phyloP scores from a whole-genome alignment of 1,140 invertebrate genomes.

The Teleogryllus occipitalis region DNA sequence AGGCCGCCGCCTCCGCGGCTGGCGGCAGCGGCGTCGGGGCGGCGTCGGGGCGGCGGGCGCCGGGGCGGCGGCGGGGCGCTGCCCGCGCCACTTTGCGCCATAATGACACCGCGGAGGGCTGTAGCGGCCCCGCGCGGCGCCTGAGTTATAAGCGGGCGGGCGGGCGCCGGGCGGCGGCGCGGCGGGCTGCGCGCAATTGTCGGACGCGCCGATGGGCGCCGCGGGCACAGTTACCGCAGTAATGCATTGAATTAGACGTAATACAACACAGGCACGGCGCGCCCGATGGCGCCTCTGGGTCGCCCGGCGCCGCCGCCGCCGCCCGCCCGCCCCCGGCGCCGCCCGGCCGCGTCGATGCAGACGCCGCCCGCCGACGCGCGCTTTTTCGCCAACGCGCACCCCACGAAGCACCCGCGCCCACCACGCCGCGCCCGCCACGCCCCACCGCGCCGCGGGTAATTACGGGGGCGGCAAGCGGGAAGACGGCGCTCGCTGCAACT shows the following conservation, averaged over 20 bases:
- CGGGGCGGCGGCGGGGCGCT: not conserved
- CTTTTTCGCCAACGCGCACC: not conserved
- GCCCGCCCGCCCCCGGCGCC: too few relatives aligned
- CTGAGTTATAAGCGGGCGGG: slow-evolving; percentile 2
- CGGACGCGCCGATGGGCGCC: slow-evolving; percentile 1
- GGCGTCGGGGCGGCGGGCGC: too few relatives aligned
- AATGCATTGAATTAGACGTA: slow-evolving; percentile 5
- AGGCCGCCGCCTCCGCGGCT: too few relatives aligned
- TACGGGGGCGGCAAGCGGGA: not conserved
- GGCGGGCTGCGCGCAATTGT: not conserved
- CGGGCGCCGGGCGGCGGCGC: too few relatives aligned
- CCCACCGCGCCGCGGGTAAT: not conserved
- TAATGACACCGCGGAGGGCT: slow-evolving; percentile 2
- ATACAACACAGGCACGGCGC: not conserved
- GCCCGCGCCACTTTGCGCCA: not conserved
- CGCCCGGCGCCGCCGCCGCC: too few relatives aligned
- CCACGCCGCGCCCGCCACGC: not conserved
- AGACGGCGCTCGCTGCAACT: not conserved
- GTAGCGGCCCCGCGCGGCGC: not conserved
- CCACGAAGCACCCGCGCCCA: too few relatives aligned
- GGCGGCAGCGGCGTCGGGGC: too few relatives aligned
- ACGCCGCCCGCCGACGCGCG: too few relatives aligned
- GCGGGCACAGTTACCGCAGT: slow-evolving; percentile 2
- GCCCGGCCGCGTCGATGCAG: not conserved
- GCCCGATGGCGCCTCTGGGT: not conserved